A percentile compares a stretch with the other conserved stretches of the same genome.
Evolutionary conservation across 2,797 vertebrate species (phyloP).

Genomic region (Champsocephalus esox): DNA sequence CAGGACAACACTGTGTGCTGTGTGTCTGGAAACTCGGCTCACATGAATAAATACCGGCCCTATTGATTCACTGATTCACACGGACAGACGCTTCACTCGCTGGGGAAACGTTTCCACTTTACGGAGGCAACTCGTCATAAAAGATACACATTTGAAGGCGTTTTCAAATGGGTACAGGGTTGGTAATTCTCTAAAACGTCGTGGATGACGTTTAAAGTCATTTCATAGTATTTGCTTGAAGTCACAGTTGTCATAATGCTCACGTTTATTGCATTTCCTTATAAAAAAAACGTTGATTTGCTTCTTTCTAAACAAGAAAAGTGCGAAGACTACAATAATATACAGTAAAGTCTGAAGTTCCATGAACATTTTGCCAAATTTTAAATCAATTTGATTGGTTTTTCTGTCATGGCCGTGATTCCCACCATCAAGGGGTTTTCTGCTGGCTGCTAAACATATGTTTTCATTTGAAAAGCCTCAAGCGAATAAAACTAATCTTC

Average conservation of each 20-base stretch:
- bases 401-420: neutral
- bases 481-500: neutral
- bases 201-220: neutral
- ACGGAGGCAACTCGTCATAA: conserved; percentile 13
- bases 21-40: conserved; percentile 38
- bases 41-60: conserved; percentile 45
- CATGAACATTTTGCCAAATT: neutral
- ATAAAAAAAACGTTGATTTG: neutral
- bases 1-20: conserved; percentile 21
- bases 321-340: neutral
- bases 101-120: conserved; percentile 8
- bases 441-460: neutral
- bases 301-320: neutral
- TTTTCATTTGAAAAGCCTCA: neutral
- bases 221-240: conserved; percentile 16
- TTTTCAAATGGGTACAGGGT: conserved; percentile 14
- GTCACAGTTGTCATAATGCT: neutral
- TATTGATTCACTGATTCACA: conserved; percentile 29
- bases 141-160: conserved; percentile 8
- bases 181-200: neutral
- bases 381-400: neutral
- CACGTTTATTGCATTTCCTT: neutral
- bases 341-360: neutral
- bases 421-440: neutral
- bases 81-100: conserved; percentile 15